Percentiles rank a stretch among this genome's conserved stretches.
Conservation (phyloP, 2,888 invertebrate genomes). For the Meta bourneti region DNA sequence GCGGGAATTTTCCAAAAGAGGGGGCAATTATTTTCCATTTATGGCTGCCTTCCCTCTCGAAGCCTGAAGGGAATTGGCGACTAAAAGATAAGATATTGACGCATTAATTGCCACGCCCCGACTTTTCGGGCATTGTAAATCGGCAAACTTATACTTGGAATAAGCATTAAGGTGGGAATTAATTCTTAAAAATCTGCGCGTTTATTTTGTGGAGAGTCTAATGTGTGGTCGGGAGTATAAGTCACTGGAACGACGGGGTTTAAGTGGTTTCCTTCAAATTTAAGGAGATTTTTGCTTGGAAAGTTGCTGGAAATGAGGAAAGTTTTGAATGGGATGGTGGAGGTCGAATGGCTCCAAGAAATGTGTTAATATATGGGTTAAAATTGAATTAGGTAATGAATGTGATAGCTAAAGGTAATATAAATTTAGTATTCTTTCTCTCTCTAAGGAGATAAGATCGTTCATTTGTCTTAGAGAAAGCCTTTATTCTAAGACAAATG, state of each 20-base stretch:
- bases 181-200: constrained; percentile 31
- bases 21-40: constrained; percentile 71
- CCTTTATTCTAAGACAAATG: too few relatives aligned
- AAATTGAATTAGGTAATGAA: not conserved
- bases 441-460: too few relatives aligned
- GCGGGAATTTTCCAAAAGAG: constrained; percentile 51
- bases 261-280: not conserved
- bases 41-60: constrained; percentile 53
- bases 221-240: not conserved
- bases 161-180: constrained; percentile 44
- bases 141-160: constrained; percentile 47
- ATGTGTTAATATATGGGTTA: not conserved
- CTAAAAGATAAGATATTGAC: constrained; percentile 49
- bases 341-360: not conserved
- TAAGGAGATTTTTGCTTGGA: not conserved
- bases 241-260: constrained; percentile 6
- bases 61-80: constrained; percentile 56
- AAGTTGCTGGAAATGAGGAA: too few relatives aligned
- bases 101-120: constrained; percentile 61
- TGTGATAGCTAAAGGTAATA: not conserved
- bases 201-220: not conserved
- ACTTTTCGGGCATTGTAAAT: constrained; percentile 42
- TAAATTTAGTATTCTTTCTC: too few relatives aligned
- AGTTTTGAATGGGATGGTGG: too few relatives aligned
- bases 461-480: too few relatives aligned